A percentile compares a stretch with the other conserved stretches of the same genome.
These are phyloP conservation scores for Holothuria leucospilota DNA, from an alignment of 53 echinoderm and acorn worm species.

Conservation along the genomic window DNA sequence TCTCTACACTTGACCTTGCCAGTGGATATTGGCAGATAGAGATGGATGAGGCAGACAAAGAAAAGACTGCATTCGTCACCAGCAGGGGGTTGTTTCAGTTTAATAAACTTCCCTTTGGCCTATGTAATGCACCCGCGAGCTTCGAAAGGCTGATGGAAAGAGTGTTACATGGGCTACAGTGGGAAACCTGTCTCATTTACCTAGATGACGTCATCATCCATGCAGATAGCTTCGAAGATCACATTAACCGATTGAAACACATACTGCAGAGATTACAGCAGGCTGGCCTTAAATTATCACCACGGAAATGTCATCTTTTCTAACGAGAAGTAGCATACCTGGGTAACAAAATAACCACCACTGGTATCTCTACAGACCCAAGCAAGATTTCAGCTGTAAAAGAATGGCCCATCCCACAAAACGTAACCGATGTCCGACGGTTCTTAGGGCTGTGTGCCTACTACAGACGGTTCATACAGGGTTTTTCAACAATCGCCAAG, in stretches of 20 bases:
- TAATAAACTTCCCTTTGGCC: not conserved
- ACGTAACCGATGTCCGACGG: too few relatives aligned
- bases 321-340: not conserved
- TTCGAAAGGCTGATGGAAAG: not conserved
- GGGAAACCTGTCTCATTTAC: slow-evolving; percentile 16
- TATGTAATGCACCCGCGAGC: not conserved
- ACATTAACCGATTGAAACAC: not conserved
- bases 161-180: not conserved
- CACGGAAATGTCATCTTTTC: not conserved
- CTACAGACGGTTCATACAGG: too few relatives aligned
- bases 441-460: too few relatives aligned
- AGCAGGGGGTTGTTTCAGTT: not conserved
- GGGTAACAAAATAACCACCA: not conserved
- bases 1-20: not conserved
- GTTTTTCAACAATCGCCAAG: too few relatives aligned
- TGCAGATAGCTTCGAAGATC: not conserved
- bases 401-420: too few relatives aligned
- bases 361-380: too few relatives aligned
- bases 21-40: not conserved
- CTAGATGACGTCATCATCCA: slow-evolving; percentile 9
- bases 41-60: not conserved
- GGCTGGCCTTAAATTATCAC: slow-evolving; percentile 15
- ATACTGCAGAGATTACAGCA: not conserved
- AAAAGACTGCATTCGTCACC: not conserved
- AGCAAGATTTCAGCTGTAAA: too few relatives aligned